A percentile compares a stretch with the other conserved stretches of the same genome.
Evolutionary conservation across 2,797 vertebrate genomes (phyloP).

Genomic region (Sebastes minor): DNA sequence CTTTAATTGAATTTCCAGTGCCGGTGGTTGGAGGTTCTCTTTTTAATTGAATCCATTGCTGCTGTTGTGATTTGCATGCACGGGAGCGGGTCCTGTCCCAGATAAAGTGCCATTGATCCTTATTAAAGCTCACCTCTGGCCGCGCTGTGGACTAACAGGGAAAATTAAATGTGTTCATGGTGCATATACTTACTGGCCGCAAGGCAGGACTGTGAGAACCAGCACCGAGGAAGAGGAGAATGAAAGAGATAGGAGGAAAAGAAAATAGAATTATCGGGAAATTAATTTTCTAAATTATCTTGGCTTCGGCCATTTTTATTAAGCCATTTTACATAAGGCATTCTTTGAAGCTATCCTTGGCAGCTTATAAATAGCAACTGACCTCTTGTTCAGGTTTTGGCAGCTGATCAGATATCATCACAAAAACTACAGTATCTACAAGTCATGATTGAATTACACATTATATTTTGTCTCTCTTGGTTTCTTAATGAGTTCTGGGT

Average conservation of each 20-base stretch:
- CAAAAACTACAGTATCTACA: not conserved
- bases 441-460: constrained; percentile 2
- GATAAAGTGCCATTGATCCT: constrained; percentile 99
- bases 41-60: constrained; percentile 99
- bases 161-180: constrained; percentile 98
- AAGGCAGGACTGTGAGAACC: constrained; percentile 86
- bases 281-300: constrained; percentile 87
- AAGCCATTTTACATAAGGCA: constrained; percentile 22
- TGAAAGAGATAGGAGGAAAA: constrained; percentile 40
- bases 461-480: not conserved
- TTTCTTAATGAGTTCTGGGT: not conserved
- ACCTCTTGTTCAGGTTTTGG: constrained; percentile 23
- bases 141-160: constrained; percentile 94
- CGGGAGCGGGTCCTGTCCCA: constrained; percentile 94
- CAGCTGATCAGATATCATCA: constrained; percentile 6
- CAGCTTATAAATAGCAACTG: constrained; percentile 19
- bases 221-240: constrained; percentile 51
- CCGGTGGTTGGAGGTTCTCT: constrained; percentile 94
- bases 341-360: constrained; percentile 16
- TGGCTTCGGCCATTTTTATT: constrained; percentile 59
- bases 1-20: constrained; percentile 99
- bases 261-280: constrained; percentile 84
- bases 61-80: constrained; percentile 95
- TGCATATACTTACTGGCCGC: constrained; percentile 91
- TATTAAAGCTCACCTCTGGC: constrained; percentile 99